Evolutionary conservation across 1,140 invertebrate genomes (phyloP), one percentile per base, ranked within the genome.

Genomic region (Orius insidiosus): DNA sequence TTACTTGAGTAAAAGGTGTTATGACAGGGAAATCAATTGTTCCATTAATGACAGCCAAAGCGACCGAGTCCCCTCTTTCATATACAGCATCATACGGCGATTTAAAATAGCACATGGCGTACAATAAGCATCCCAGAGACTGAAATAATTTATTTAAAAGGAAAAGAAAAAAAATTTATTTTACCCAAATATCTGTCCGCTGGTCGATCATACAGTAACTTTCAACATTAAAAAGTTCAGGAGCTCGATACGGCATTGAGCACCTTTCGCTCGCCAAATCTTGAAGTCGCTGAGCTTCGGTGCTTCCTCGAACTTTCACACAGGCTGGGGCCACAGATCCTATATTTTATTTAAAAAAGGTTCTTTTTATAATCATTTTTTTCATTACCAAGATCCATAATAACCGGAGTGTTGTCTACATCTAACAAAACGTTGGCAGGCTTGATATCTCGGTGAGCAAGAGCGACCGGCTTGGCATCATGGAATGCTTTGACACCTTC

Each of bases 181-280:
- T 19, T 65, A 88, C 85, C 85, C 85, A 92, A 56, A 90, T 78
- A 66, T 90, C 85, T 31, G 81, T 84, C 51, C 80, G 63, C 63
- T 89, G 83, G 63, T 87, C 85, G 51, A 92, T 72, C 55, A 74
- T 74, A 57, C 76, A 75, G 56, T 80, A 77, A 48, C 74, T 78
- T 63, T 87, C 78, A 32, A 89, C 82, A 55, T 81, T 80, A 56
- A 90, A 90, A 19, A 90, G 63, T 65, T 92, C 86, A 11, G 86
- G 87, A 13, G 86, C 82, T 57, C 82, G 67, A 56, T 87, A 92
- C 8, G 83, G 75, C 76, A 90, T 89, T 14, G 82, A 84, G 60
- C 82, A 86, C 52, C 80, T 68, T 65, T 89, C 84, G 45, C 79
- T 79, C 5, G 85, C 85, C 40, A 75, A 59, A 60, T 90, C 87